These are phyloP conservation scores for Neodon shergylaensis DNA, from an alignment of 2,113 vertebrate species.

Conservation along the genomic window DNA sequence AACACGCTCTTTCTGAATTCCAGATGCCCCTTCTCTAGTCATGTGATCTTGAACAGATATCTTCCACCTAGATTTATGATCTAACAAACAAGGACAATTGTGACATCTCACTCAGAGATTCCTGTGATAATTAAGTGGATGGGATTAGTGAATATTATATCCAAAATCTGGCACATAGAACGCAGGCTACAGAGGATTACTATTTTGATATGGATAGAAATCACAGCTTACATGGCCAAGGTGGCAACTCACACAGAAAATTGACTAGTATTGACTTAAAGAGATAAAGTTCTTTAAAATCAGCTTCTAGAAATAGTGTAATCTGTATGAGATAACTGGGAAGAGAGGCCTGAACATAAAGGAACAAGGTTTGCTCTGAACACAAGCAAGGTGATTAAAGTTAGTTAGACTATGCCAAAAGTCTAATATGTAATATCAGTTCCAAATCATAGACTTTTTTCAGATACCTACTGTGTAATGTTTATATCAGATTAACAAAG, in stretches of 20 bases:
- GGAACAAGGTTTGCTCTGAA: neutral
- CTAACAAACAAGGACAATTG: neutral
- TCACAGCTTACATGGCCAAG: neutral
- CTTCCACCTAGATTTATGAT: neutral
- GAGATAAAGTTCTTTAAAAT: neutral
- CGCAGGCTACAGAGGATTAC: neutral
- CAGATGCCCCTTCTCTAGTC: neutral
- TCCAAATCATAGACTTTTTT: neutral
- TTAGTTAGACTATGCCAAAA: neutral
- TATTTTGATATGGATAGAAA: neutral
- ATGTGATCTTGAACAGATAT: conserved; percentile 22
- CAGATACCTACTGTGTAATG: neutral
- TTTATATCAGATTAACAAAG: neutral
- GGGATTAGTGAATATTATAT: neutral
- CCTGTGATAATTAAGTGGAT: neutral
- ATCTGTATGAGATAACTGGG: neutral
- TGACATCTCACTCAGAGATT: neutral
- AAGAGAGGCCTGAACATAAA: neutral
- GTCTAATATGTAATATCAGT: neutral
- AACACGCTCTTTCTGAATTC: conserved; percentile 5
- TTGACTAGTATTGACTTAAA: neutral
- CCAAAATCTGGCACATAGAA: neutral
- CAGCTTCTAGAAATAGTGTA: neutral
- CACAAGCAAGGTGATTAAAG: neutral
- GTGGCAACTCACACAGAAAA: neutral